A percentile compares a stretch with the other conserved stretches of the same genome.
Conservation (phyloP, 2,113 vertebrate genomes). For the Chionodraco myersi region DNA sequence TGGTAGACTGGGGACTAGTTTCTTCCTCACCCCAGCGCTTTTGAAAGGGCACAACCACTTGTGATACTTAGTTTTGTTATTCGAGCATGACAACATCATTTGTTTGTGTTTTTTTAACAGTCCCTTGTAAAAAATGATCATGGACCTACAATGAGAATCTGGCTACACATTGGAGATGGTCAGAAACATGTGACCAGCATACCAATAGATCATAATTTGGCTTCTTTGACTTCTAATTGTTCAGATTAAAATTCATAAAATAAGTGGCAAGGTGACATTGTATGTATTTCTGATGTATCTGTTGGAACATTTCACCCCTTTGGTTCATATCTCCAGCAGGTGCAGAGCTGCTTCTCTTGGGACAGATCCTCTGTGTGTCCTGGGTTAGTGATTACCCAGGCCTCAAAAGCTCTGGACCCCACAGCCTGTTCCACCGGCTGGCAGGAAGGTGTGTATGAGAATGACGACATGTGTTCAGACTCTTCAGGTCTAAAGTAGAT, state of each 20-base stretch:
- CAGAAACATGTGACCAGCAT: background rate
- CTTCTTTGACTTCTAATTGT: slow-evolving; percentile 16
- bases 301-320: slow-evolving; percentile 41
- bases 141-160: background rate
- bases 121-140: slow-evolving; percentile 30
- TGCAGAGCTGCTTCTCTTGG: slow-evolving; percentile 72
- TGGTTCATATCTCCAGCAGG: slow-evolving; percentile 63
- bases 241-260: slow-evolving; percentile 3
- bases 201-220: background rate
- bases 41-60: slow-evolving; percentile 1
- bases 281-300: slow-evolving; percentile 36
- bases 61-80: slow-evolving; percentile 39
- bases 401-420: slow-evolving; percentile 78
- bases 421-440: slow-evolving; percentile 71
- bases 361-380: slow-evolving; percentile 71
- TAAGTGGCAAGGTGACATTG: slow-evolving; percentile 19
- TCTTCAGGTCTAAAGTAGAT: slow-evolving; percentile 17
- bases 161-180: slow-evolving; percentile 1
- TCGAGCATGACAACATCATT: slow-evolving; percentile 34
- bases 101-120: slow-evolving; percentile 21
- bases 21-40: background rate
- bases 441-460: slow-evolving; percentile 56
- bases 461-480: slow-evolving; percentile 41
- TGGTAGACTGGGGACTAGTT: slow-evolving; percentile 24
- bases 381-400: slow-evolving; percentile 68